Evolutionary conservation across 2,888 invertebrate species (phyloP).

Genomic region (Cloeon dipterum): DNA sequence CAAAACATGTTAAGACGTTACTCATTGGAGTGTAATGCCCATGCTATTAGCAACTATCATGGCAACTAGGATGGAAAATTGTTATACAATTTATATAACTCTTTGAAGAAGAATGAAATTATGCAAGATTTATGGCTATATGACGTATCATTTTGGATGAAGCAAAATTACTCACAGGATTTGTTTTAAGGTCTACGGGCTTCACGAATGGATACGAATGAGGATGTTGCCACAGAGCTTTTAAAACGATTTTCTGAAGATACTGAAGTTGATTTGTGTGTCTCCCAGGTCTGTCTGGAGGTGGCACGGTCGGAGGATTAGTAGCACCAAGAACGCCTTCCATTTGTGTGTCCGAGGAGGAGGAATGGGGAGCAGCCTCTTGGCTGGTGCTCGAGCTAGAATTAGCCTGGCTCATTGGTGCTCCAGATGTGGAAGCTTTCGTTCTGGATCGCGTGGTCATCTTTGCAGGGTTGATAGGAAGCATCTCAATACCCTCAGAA

Average conservation of each 20-base stretch:
- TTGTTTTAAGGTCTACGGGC: conserved; percentile 90
- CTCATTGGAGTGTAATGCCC: too few relatives aligned
- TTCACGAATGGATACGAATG: conserved; percentile 98
- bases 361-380: not conserved
- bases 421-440: not conserved
- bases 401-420: not conserved
- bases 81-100: too few relatives aligned
- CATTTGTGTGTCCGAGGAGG: conserved; percentile 43
- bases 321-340: conserved; percentile 78
- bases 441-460: not conserved
- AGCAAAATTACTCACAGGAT: conserved; percentile 58
- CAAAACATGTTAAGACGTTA: too few relatives aligned
- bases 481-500: not conserved
- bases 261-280: conserved; percentile 87
- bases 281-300: conserved; percentile 67
- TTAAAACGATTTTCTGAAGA: conserved; percentile 82
- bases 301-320: conserved; percentile 64
- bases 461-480: not conserved
- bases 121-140: too few relatives aligned
- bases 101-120: too few relatives aligned
- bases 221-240: conserved; percentile 92
- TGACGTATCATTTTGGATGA: too few relatives aligned
- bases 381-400: conserved; percentile 13
- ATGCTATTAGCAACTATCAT: too few relatives aligned
- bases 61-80: too few relatives aligned